phyloP scores from a whole-genome alignment of 2,113 vertebrate genomes.

The Phrynosoma platyrhinos region DNA sequence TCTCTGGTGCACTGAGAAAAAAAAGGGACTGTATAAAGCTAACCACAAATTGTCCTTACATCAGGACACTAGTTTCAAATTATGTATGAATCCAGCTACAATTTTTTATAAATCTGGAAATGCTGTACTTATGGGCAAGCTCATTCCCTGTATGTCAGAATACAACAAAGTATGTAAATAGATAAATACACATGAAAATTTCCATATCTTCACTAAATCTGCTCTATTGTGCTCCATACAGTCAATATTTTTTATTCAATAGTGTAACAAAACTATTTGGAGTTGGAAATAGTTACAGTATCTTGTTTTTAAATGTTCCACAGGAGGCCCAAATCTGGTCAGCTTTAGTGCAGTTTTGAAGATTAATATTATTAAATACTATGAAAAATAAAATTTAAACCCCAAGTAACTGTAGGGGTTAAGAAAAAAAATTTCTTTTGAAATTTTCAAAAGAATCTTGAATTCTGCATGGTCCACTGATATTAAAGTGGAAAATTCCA shows the following conservation, averaged over 20 bases:
- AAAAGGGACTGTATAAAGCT: background rate
- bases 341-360: background rate
- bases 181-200: background rate
- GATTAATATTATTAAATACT: conserved; percentile 55
- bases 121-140: background rate
- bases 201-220: background rate
- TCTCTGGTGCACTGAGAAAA: background rate
- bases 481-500: conserved; percentile 45
- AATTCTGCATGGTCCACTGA: conserved; percentile 29
- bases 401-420: conserved; percentile 42
- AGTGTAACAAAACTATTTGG: background rate
- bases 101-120: background rate
- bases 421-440: background rate
- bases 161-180: background rate
- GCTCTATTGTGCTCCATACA: background rate
- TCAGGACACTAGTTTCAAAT: background rate
- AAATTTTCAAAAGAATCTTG: conserved; percentile 45
- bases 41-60: background rate
- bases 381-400: conserved; percentile 45
- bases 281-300: background rate
- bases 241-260: background rate
- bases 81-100: background rate
- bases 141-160: background rate
- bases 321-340: conserved; percentile 49
- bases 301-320: conserved; percentile 64